Evolutionary conservation across 2,113 vertebrate genomes (phyloP).

Genomic region (Tachuris rubrigastra): DNA sequence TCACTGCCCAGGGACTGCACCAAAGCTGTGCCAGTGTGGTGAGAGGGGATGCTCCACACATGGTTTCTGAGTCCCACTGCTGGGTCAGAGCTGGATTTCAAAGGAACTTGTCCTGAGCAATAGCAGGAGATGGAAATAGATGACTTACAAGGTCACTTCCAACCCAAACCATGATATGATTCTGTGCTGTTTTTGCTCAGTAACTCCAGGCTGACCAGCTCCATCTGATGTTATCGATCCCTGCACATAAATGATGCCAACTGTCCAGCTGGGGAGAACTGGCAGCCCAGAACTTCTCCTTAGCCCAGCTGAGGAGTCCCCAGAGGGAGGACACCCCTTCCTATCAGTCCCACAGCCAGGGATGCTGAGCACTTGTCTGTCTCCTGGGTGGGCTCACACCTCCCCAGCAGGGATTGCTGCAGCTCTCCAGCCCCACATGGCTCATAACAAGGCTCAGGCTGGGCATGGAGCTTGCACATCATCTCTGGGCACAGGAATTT

Average conservation of each 20-base stretch:
- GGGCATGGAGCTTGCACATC: not conserved
- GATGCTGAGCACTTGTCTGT: not conserved
- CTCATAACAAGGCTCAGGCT: not conserved
- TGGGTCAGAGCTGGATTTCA: not conserved
- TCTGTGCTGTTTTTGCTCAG: not conserved
- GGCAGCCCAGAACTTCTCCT: not conserved
- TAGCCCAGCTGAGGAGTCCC: not conserved
- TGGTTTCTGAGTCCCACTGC: not conserved
- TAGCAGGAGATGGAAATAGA: not conserved
- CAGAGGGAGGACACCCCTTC: not conserved
- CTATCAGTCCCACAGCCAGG: not conserved
- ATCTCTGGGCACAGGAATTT: not conserved
- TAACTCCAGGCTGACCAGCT: not conserved
- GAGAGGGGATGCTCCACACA: not conserved
- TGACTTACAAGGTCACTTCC: not conserved
- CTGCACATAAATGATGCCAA: not conserved
- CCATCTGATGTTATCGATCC: fast-evolving
- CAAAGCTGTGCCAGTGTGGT: not conserved
- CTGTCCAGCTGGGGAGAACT: not conserved
- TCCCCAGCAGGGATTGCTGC: not conserved
- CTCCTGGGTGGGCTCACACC: not conserved
- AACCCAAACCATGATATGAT: too few species aligned
- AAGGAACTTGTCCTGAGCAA: not conserved
- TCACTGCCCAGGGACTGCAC: not conserved
- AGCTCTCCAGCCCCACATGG: not conserved